Evolutionary conservation across 2,797 vertebrate species (phyloP), one percentile per base, ranked within the genome.

Genomic region (Lepus townsendii): DNA sequence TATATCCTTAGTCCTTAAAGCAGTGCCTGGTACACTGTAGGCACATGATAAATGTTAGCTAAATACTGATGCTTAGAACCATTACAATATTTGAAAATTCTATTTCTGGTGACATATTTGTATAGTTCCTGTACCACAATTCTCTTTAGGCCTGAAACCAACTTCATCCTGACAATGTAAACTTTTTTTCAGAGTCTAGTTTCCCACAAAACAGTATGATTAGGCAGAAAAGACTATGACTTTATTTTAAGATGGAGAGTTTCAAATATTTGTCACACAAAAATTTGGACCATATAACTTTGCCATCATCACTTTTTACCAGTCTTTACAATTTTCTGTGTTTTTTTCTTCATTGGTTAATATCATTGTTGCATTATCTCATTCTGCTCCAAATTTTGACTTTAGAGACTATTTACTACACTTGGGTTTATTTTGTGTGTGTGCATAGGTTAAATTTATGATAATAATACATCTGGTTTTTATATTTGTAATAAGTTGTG

Each of bases 171-270:
- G 7, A 72, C 38, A 76, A 54, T 78, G 27, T 68, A 75, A 79
- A 90, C 2, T 66, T 71, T 10, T 79, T 84, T 95, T 79, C 65
- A 78, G 65, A 90, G 77, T 60, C 35, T 78, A 66, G 27, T 24
- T 35, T 60, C 60, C 52, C 47, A 73, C 22, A 57, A 73, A 73
- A 72, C 66, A 89, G 76, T 91, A 82, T 10, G 80, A 54, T 63
- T 95, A 35, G 20, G 12, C 32, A 42, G 7, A 77, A 77, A 82
- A 69, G 32, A 63, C 26, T 63, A 47, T 87, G 66, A 52, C 1
- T 75, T 63, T 92, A 63, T 65, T 79, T 73, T 69, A 76, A 88
- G 57, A 71, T 71, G 30, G 22, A 65, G 87, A 72, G 27, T 35
- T 83, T 77, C 27, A 69, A 32, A 42, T 62, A 17, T 91, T 68